phyloP scores from a whole-genome alignment of 2,888 invertebrate species.

The Zaprionus lineosus region DNA sequence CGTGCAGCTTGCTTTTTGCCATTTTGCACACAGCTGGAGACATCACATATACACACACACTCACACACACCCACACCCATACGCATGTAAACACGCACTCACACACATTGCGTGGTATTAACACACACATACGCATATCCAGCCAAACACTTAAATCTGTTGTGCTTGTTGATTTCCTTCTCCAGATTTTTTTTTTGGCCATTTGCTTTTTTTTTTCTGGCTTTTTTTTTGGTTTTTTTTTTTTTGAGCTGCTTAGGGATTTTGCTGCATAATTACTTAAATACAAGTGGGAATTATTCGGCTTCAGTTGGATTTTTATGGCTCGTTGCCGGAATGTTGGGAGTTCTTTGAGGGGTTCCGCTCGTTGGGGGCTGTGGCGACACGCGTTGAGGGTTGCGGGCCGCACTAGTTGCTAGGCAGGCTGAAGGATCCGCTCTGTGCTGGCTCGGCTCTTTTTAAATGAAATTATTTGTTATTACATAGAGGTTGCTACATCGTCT shows the following conservation, averaged over 20 bases:
- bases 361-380: constrained; percentile 5
- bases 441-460: constrained; percentile 42
- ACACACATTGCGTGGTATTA: too few relatives aligned
- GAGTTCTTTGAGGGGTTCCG: not conserved
- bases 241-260: constrained; percentile 37
- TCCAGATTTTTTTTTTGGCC: not conserved
- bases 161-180: constrained; percentile 4
- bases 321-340: constrained; percentile 27
- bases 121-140: not conserved
- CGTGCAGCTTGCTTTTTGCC: constrained; percentile 18
- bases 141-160: constrained; percentile 3
- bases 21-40: constrained; percentile 28
- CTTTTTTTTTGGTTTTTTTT: constrained; percentile 1
- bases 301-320: constrained; percentile 44
- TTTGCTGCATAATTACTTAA: constrained; percentile 67
- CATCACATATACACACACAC: constrained; percentile 6
- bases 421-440: too few relatives aligned
- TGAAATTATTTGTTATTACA: constrained; percentile 67
- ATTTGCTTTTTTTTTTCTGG: constrained; percentile 10
- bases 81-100: constrained; percentile 5
- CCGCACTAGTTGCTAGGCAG: too few relatives aligned
- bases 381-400: too few relatives aligned
- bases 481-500: constrained; percentile 33
- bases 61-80: constrained; percentile 1
- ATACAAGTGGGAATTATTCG: constrained; percentile 66